Evolutionary conservation across 2,888 invertebrate genomes (phyloP).

Genomic region (Drosophila seclusa): DNA sequence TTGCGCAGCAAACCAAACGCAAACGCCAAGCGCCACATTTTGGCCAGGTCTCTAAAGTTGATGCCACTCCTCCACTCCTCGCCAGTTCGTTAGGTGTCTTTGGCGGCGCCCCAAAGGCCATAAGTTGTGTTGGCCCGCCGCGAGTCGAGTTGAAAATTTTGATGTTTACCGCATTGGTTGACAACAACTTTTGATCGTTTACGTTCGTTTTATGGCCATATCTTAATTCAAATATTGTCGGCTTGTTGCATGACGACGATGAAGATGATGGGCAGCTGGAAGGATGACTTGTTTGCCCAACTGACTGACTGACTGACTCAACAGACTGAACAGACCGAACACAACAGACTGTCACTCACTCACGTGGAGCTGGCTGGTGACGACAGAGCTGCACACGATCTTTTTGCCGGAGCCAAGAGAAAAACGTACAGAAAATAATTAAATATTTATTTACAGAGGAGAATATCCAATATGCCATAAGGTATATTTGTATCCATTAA

Average conservation of each 20-base stretch:
- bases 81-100: slow-evolving; percentile 17
- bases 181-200: slow-evolving; percentile 32
- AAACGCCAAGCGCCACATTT: slow-evolving; percentile 45
- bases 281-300: slow-evolving; percentile 56
- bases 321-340: neutral
- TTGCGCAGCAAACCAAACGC: slow-evolving; percentile 71
- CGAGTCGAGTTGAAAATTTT: slow-evolving; percentile 23
- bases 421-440: neutral
- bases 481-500: neutral
- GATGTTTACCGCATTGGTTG: slow-evolving; percentile 55
- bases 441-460: neutral
- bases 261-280: slow-evolving; percentile 23
- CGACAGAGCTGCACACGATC: slow-evolving; percentile 19
- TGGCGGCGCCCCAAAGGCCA: slow-evolving; percentile 24
- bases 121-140: neutral
- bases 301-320: slow-evolving; percentile 47
- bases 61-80: neutral
- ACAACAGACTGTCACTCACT: slow-evolving; percentile 63
- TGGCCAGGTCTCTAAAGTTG: slow-evolving; percentile 27
- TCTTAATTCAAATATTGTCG: slow-evolving; percentile 81
- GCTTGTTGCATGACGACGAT: slow-evolving; percentile 41
- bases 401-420: neutral
- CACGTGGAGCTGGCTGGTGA: slow-evolving; percentile 24
- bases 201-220: slow-evolving; percentile 60
- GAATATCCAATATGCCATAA: neutral